These are phyloP conservation scores for Glandiceps talaboti DNA, from an alignment of 53 echinoderm and acorn worm species.

Conservation along the genomic window DNA sequence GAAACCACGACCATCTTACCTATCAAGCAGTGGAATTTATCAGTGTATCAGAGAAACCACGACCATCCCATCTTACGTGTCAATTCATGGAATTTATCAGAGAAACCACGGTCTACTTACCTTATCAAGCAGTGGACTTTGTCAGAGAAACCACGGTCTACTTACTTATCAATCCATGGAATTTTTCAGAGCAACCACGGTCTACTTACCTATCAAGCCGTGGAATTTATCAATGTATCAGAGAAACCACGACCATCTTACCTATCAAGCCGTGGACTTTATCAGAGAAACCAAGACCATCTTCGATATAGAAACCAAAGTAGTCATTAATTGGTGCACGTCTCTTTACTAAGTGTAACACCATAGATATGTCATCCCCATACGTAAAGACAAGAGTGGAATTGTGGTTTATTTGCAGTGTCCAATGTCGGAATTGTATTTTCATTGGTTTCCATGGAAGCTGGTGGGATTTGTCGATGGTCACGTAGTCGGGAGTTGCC, in stretches of 20 bases:
- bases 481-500: neutral
- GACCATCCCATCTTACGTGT: too few relatives aligned
- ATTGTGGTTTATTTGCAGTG: neutral
- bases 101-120: too few relatives aligned
- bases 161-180: too few relatives aligned
- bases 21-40: too few relatives aligned
- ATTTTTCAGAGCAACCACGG: too few relatives aligned
- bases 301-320: slow-evolving; percentile 50
- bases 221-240: too few relatives aligned
- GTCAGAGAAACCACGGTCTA: too few relatives aligned
- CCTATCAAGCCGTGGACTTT: slow-evolving; percentile 69
- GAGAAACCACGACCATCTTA: too few relatives aligned
- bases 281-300: slow-evolving; percentile 46
- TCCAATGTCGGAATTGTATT: neutral
- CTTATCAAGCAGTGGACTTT: too few relatives aligned
- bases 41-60: too few relatives aligned
- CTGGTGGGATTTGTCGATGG: neutral
- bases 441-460: neutral
- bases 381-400: neutral
- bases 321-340: slow-evolving; percentile 15
- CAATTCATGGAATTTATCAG: too few relatives aligned
- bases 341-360: slow-evolving; percentile 19
- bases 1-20: slow-evolving; percentile 37
- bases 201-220: too few relatives aligned
- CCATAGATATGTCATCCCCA: slow-evolving; percentile 9